Evolutionary conservation across 2,888 invertebrate genomes (phyloP).

Genomic region (Caenorhabditis sp.): DNA sequence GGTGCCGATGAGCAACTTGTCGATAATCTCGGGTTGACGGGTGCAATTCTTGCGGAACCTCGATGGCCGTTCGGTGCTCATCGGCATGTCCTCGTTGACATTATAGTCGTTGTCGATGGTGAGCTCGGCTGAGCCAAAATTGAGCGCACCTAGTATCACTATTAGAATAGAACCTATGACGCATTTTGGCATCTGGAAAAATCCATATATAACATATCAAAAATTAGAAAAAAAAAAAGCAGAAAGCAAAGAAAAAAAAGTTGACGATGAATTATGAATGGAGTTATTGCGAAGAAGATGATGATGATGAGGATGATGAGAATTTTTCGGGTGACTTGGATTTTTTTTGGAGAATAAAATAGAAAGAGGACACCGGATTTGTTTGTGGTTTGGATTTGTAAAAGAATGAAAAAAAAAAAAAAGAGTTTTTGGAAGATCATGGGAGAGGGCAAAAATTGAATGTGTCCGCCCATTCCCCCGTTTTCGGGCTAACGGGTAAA

Average conservation of each 20-base stretch:
- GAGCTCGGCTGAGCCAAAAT: slow-evolving; percentile 9
- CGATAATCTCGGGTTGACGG: slow-evolving; percentile 67
- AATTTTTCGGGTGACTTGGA: no score
- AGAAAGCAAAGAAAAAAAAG: background rate
- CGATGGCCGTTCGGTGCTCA: slow-evolving; percentile 1
- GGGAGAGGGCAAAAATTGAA: no score
- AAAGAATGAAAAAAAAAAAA: background rate
- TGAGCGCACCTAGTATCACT: no score
- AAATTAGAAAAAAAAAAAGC: background rate
- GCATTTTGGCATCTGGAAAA: background rate
- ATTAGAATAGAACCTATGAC: background rate
- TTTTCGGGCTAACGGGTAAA: slow-evolving; percentile 8
- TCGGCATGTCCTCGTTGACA: slow-evolving; percentile 42
- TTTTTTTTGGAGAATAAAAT: no score
- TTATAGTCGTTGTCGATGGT: slow-evolving; percentile 56
- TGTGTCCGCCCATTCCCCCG: no score
- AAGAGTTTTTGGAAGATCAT: no score
- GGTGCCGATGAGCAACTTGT: slow-evolving; percentile 69
- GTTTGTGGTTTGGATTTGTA: background rate
- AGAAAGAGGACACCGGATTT: background rate
- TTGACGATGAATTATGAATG: background rate
- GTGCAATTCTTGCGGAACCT: slow-evolving; percentile 55
- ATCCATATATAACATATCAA: background rate
- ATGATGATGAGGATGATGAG: no score
- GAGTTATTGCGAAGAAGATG: background rate